Conservation (phyloP, 2,113 vertebrate genomes). For the Calonectris borealis region DNA sequence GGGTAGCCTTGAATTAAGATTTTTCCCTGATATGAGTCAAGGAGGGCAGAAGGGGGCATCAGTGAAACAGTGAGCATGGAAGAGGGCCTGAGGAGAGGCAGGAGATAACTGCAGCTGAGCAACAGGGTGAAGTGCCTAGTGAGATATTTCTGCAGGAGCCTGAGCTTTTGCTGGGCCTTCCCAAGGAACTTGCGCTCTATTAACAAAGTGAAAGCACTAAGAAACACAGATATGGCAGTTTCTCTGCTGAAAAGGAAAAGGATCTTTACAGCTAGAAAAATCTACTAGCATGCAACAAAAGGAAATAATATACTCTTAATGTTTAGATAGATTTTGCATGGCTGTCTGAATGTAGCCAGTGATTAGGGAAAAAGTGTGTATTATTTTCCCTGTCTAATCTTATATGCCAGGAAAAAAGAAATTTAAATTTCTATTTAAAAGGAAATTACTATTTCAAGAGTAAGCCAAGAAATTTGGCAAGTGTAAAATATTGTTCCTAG, state of each 20-base stretch:
- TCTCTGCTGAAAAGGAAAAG: neutral
- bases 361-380: neutral
- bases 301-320: fast-evolving
- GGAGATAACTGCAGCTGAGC: neutral
- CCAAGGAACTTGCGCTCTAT: neutral
- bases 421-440: neutral
- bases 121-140: fast-evolving
- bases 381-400: neutral
- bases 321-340: neutral
- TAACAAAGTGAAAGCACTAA: neutral
- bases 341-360: neutral
- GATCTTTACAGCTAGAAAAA: neutral
- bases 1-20: neutral
- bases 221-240: neutral
- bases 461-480: neutral
- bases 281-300: neutral
- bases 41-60: slow-evolving; percentile 60
- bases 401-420: neutral
- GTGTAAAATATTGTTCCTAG: neutral
- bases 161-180: neutral
- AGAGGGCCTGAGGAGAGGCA: neutral
- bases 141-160: neutral
- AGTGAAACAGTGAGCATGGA: neutral
- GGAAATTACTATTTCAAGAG: neutral
- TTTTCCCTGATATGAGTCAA: neutral